A percentile compares a stretch with the other conserved stretches of the same genome.
Conservation (phyloP, 1,140 invertebrate genomes). For the Heliconius hewitsoni region DNA sequence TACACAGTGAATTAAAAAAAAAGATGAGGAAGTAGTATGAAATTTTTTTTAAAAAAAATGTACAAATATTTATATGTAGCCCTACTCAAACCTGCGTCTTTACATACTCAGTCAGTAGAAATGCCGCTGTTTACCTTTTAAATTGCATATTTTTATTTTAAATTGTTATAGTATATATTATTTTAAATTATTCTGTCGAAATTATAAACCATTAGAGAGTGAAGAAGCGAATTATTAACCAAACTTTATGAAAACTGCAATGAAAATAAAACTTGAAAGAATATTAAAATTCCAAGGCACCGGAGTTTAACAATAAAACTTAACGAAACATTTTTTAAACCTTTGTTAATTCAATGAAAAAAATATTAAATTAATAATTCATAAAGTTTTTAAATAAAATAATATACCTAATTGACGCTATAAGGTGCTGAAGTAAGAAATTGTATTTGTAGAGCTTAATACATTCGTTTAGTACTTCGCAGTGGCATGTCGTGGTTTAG, state of each 20-base stretch:
- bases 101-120: no score
- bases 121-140: no score
- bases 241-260: background rate
- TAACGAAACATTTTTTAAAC: background rate
- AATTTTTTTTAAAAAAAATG: no score
- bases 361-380: background rate
- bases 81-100: no score
- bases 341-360: background rate
- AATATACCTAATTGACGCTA: background rate
- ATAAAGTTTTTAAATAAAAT: background rate
- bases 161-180: no score
- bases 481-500: no score
- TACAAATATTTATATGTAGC: no score
- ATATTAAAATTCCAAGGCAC: background rate
- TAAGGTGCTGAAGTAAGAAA: background rate
- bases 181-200: background rate
- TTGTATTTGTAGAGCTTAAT: background rate
- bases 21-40: no score
- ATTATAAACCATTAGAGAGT: background rate
- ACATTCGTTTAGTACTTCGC: no score
- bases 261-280: conserved; percentile 1
- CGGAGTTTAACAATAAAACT: background rate
- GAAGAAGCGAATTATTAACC: background rate
- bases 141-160: no score
- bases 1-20: no score